A percentile compares a stretch with the other conserved stretches of the same genome.
These are phyloP conservation scores for Cynopterus sphinx DNA, from an alignment of 2,797 vertebrate genomes.

Conservation along the genomic window DNA sequence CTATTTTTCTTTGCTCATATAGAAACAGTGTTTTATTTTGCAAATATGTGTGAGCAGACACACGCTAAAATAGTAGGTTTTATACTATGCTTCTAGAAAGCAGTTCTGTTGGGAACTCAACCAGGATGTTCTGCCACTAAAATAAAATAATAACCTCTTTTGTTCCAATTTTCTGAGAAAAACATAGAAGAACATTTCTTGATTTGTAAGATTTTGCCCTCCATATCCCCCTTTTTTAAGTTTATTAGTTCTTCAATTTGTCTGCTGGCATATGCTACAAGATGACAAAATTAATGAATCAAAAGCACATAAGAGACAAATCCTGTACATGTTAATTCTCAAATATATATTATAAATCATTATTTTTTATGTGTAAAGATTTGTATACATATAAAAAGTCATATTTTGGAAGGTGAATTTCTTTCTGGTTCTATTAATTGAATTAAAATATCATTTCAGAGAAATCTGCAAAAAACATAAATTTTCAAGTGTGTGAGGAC, in stretches of 20 bases:
- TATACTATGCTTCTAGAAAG: constrained; percentile 41
- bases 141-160: constrained; percentile 66
- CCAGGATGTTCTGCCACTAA: constrained; percentile 52
- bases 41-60: constrained; percentile 80
- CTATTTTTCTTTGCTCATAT: constrained; percentile 52
- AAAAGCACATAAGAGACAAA: not conserved
- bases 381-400: not conserved
- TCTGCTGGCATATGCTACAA: not conserved
- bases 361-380: not conserved
- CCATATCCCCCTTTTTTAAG: not conserved
- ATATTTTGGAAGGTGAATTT: not conserved
- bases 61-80: constrained; percentile 71
- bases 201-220: not conserved
- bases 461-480: not conserved
- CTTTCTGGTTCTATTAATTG: constrained; percentile 21
- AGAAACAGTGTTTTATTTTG: constrained; percentile 77
- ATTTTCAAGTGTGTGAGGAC: not conserved
- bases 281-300: constrained; percentile 26
- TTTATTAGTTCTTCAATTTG: constrained; percentile 9
- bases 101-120: constrained; percentile 27
- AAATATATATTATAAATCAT: not conserved
- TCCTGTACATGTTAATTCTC: not conserved
- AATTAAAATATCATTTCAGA: constrained; percentile 21
- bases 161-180: constrained; percentile 31
- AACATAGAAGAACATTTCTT: constrained; percentile 2